Evolutionary conservation across 2,113 vertebrate species (phyloP), one percentile per base, ranked within the genome.

Genomic region (Rhinolophus sinicus): DNA sequence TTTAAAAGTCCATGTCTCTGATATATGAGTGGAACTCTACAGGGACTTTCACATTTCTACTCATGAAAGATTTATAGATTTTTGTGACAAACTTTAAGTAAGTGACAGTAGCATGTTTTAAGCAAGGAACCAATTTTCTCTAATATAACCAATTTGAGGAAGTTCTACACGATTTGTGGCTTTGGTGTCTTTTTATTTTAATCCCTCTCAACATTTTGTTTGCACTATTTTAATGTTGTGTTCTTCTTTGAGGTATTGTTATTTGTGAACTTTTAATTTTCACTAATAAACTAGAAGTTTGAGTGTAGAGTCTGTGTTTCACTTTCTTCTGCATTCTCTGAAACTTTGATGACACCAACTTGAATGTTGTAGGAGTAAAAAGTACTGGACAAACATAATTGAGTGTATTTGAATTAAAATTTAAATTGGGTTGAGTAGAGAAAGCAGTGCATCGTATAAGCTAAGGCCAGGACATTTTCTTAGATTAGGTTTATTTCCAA

Each of bases 401-500:
- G n/a, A 56, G 26, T 77, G 3, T 3, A 22, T 82, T 60, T 94
- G 52, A 84, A 47, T 47, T 58, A 18, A 85, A 89, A 80, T 35
- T 40, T 24, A 88, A 88, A 85, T 7, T 50, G 4, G 4, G 3
- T n/a, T 28, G 16, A 58, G 4, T 21, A 52, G 52, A 50, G 58
- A 77, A 93, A 52, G 6, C n/a, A 93, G 26, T 30, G 2, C 9
- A 19, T 40, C 22, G 4, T 26, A 35, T 76, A 75, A 76, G 3
- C 65, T 58, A 54, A 56, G 24, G 8, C 8, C 54, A 72, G 38
- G 60, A 26, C 13, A n/a, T 90, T 80, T 87, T 92, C 28, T 50
- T 62, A 87, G 47, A 80, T 54, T 8, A 52, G 44, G 3, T 72
- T 92, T 13, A 67, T 90, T 95, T 90, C 16, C 21, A 84, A 95